Evolutionary conservation across 64 coral and sea anemone genomes (phyloP).

Genomic region (Acropora yongei): DNA sequence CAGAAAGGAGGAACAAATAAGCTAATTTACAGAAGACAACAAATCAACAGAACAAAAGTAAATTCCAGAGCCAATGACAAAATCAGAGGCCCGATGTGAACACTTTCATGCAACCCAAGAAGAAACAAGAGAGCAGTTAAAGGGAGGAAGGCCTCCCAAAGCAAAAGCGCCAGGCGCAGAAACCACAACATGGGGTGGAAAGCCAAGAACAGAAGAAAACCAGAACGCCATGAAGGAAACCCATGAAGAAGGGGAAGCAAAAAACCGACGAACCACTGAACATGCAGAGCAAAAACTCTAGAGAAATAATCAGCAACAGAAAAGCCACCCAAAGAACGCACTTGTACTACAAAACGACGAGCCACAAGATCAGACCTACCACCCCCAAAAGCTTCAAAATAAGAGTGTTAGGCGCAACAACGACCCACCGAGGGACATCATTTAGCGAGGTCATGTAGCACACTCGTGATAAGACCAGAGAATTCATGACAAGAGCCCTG

Average conservation of each 20-base stretch:
- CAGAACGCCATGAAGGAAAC: background rate
- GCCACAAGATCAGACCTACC: constrained; percentile 25
- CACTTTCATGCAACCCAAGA: background rate
- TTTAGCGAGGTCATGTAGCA: background rate
- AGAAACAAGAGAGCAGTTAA: background rate
- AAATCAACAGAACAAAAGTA: background rate
- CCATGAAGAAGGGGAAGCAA: background rate
- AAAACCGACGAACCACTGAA: constrained; percentile 19
- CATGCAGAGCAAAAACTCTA: background rate
- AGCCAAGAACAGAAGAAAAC: background rate
- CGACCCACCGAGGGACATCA: background rate
- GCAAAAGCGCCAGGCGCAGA: no score
- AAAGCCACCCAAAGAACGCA: constrained; percentile 4
- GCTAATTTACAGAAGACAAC: background rate
- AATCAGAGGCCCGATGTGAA: background rate
- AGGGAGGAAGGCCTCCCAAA: background rate
- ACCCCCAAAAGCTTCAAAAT: background rate
- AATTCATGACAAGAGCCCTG: constrained; percentile 5
- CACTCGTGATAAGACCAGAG: background rate
- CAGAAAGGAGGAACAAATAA: background rate
- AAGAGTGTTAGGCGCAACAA: background rate
- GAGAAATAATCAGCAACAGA: background rate
- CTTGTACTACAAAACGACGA: background rate
- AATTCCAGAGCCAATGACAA: no score
- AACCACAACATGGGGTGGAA: no score